These are phyloP conservation scores for Galaxias olidus DNA, from an alignment of 2,797 vertebrate genomes.

Conservation along the genomic window DNA sequence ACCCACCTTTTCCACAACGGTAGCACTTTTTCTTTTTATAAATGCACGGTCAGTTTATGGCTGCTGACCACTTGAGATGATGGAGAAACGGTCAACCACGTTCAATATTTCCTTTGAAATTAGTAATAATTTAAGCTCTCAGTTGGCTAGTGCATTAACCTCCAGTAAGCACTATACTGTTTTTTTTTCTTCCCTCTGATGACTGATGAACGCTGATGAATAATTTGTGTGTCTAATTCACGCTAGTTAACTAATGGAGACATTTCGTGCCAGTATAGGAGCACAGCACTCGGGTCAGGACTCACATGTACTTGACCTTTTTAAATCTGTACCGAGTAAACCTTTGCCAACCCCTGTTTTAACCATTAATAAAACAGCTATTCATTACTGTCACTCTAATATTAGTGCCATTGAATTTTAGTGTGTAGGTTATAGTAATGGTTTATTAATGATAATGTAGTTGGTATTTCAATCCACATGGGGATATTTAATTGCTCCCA, in stretches of 20 bases:
- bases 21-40: constrained; percentile 13
- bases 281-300: constrained; percentile 1
- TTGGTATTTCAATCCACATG: no score
- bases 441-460: no score
- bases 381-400: neutral
- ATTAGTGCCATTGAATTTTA: no score
- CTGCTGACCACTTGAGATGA: constrained; percentile 26
- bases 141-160: constrained; percentile 35
- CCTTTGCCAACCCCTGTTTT: neutral
- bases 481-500: no score
- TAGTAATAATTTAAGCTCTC: constrained; percentile 40
- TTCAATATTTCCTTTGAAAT: constrained; percentile 46
- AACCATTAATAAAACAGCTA: neutral
- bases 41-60: constrained; percentile 34
- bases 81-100: constrained; percentile 8
- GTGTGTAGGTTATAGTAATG: no score
- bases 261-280: constrained; percentile 14
- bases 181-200: constrained; percentile 20
- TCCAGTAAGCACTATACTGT: constrained; percentile 38
- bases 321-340: neutral
- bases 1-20: constrained; percentile 18
- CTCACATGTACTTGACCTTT: neutral
- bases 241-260: constrained; percentile 32
- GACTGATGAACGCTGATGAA: constrained; percentile 39
- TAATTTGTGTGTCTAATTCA: constrained; percentile 52